A percentile compares a stretch with the other conserved stretches of the same genome.
phyloP scores from a whole-genome alignment of 2,797 vertebrate genomes.

The Dendrocincla tyrannina region DNA sequence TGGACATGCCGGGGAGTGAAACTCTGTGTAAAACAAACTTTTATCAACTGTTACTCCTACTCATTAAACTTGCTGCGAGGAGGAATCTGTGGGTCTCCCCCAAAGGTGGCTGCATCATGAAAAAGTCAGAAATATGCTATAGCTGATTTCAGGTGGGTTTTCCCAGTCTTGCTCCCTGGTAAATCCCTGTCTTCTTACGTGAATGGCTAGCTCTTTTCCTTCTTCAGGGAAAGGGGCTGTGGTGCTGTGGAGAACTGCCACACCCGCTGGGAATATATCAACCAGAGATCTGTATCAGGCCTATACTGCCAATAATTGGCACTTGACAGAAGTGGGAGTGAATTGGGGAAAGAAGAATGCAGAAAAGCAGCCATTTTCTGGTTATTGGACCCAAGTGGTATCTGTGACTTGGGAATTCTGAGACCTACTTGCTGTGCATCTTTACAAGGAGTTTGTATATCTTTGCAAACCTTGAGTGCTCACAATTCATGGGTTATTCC shows the following conservation, averaged over 20 bases:
- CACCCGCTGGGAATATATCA: neutral
- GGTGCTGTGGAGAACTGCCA: neutral
- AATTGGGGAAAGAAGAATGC: neutral
- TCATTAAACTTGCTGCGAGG: neutral
- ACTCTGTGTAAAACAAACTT: neutral
- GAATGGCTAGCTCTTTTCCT: neutral
- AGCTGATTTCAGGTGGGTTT: neutral
- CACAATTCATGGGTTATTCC: neutral
- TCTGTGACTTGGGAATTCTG: neutral
- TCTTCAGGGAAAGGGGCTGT: neutral
- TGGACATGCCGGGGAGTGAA: neutral
- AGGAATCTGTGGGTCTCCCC: neutral
- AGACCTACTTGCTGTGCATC: neutral
- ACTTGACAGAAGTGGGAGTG: neutral
- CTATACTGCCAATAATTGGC: neutral
- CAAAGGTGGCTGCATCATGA: neutral
- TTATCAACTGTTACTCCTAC: neutral
- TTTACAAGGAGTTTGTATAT: neutral
- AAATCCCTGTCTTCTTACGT: rapidly evolving
- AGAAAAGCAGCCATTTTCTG: neutral
- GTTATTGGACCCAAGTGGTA: rapidly evolving
- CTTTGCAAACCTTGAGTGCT: neutral
- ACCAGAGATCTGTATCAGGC: neutral
- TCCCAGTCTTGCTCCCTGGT: neutral
- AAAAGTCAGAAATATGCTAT: neutral